A percentile compares a stretch with the other conserved stretches of the same genome.
These are phyloP conservation scores for Grus americana DNA, from an alignment of 2,113 vertebrate species.

Conservation along the genomic window DNA sequence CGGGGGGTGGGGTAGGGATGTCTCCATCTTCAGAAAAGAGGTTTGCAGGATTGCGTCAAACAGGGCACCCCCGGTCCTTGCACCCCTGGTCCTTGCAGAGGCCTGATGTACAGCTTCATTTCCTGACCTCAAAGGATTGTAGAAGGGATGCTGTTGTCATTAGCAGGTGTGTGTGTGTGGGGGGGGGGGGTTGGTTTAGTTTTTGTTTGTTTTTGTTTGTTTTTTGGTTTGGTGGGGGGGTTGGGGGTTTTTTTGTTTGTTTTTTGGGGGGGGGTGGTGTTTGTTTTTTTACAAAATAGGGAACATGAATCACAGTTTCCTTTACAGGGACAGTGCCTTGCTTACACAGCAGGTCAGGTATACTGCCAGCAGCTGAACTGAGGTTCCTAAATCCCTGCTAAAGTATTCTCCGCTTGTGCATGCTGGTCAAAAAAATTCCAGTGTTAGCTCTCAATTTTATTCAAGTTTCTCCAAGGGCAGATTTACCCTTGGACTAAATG, in stretches of 20 bases:
- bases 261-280: background rate
- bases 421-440: background rate
- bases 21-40: background rate
- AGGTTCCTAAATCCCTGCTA: background rate
- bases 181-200: no score
- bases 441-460: background rate
- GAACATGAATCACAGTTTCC: background rate
- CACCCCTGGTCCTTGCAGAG: background rate
- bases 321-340: background rate
- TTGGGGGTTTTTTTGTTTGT: background rate
- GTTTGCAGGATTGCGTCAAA: background rate
- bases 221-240: background rate
- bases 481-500: background rate
- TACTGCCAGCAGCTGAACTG: background rate
- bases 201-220: background rate
- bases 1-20: background rate
- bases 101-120: background rate
- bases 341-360: background rate
- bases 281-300: background rate
- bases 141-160: background rate
- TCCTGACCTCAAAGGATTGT: background rate
- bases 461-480: background rate
- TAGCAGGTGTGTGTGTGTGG: background rate
- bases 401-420: background rate
- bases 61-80: background rate